These are phyloP conservation scores for Zelleria hepariella DNA, from an alignment of 2,888 invertebrate genomes.

Conservation along the genomic window DNA sequence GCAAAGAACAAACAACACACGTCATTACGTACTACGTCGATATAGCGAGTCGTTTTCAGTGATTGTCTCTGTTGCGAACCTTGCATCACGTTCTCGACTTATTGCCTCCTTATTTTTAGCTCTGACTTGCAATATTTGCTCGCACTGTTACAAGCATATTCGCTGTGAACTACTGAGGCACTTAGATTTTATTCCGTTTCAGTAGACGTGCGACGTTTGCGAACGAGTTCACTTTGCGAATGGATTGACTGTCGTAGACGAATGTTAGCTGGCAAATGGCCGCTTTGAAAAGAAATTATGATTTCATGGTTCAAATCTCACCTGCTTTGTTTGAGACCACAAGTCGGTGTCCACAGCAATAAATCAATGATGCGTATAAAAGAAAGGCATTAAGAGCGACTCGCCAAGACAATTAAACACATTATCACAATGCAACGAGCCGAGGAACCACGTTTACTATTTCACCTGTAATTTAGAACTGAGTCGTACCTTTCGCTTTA, in stretches of 20 bases:
- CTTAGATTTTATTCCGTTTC: conserved; percentile 2
- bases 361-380: conserved; percentile 62
- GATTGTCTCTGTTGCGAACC: conserved; percentile 43
- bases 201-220: not conserved
- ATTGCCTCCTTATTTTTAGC: conserved; percentile 22
- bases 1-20: conserved; percentile 52
- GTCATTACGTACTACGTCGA: conserved; percentile 42
- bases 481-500: conserved; percentile 34
- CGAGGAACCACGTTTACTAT: conserved; percentile 52
- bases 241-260: conserved; percentile 1
- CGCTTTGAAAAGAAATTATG: conserved; percentile 17
- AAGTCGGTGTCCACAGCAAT: conserved; percentile 35
- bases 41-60: conserved; percentile 50
- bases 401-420: conserved; percentile 44
- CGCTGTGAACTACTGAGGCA: not conserved
- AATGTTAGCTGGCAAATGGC: conserved; percentile 15
- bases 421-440: conserved; percentile 50
- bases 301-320: conserved; percentile 30
- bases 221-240: not conserved
- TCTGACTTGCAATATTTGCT: conserved; percentile 11
- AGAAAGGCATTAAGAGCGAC: conserved; percentile 57
- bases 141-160: conserved; percentile 3
- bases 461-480: conserved; percentile 67
- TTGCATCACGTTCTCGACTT: conserved; percentile 47
- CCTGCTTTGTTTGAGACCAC: conserved; percentile 29